These are phyloP conservation scores for Psittacara wagleri DNA, from an alignment of 2,113 vertebrate genomes.

Conservation along the genomic window DNA sequence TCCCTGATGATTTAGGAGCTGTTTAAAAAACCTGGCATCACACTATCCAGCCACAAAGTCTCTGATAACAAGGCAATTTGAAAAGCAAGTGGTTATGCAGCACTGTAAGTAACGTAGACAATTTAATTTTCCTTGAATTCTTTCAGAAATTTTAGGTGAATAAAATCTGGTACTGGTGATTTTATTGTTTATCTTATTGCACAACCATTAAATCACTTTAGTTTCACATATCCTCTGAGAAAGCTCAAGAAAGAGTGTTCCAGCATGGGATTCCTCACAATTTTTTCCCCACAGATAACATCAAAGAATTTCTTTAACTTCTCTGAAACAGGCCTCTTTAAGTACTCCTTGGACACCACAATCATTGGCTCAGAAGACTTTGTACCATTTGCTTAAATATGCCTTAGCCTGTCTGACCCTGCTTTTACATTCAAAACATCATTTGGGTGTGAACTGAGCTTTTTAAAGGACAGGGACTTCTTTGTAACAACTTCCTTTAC, in stretches of 20 bases:
- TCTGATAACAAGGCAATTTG: not conserved
- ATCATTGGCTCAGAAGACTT: not conserved
- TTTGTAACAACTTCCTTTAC: constrained; percentile 17
- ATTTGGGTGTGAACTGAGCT: not conserved
- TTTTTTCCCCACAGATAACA: not conserved
- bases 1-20: not conserved
- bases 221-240: not conserved
- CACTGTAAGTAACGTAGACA: not conserved
- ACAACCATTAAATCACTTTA: not conserved
- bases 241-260: not conserved
- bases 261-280: not conserved
- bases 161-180: not conserved
- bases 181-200: not conserved
- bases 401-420: not conserved
- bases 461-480: not conserved
- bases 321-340: not conserved
- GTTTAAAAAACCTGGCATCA: not conserved
- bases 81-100: not conserved
- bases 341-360: not conserved
- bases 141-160: not conserved
- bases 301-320: not conserved
- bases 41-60: not conserved
- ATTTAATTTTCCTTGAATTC: not conserved
- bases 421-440: not conserved
- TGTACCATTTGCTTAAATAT: not conserved